These are phyloP conservation scores for Lanistes nyassanus DNA, from an alignment of 1,140 invertebrate species.

Conservation along the genomic window DNA sequence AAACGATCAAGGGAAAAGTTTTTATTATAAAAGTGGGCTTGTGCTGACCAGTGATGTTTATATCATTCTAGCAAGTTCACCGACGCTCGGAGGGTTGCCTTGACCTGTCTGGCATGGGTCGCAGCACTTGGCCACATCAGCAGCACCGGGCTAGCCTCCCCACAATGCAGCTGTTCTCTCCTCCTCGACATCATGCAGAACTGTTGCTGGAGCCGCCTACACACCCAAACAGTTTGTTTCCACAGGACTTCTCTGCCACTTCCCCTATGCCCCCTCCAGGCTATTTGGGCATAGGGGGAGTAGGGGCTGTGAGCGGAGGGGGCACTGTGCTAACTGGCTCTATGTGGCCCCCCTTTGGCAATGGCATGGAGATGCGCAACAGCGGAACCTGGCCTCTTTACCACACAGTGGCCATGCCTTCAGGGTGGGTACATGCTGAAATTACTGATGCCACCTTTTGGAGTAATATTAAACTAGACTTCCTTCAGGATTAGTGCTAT, in stretches of 20 bases:
- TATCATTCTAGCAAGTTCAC: constrained; percentile 36
- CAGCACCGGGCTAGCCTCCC: constrained; percentile 53
- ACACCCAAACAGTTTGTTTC: constrained; percentile 27
- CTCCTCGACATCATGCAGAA: constrained; percentile 22
- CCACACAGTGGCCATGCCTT: constrained; percentile 30
- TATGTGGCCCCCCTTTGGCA: constrained; percentile 34
- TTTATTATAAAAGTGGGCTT: too few species aligned
- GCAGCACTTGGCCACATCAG: constrained; percentile 47
- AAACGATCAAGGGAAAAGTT: not conserved
- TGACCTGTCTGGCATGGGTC: constrained; percentile 45
- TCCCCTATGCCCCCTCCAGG: constrained; percentile 10
- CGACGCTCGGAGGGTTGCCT: constrained; percentile 56
- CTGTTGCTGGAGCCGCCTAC: constrained; percentile 6
- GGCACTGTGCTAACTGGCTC: constrained; percentile 26
- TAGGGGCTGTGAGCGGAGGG: not conserved
- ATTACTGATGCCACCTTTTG: too few species aligned
- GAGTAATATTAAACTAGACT: too few species aligned
- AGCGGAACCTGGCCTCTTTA: constrained; percentile 44
- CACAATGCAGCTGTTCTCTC: constrained; percentile 32
- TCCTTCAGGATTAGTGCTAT: too few species aligned
- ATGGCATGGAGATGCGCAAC: constrained; percentile 30
- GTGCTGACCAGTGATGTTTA: too few species aligned
- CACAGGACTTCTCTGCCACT: constrained; percentile 6
- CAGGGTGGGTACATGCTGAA: constrained; percentile 42
- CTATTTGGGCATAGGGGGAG: constrained; percentile 21